Evolutionary conservation across 2,888 invertebrate genomes (phyloP), one percentile per base, ranked within the genome.

Genomic region (Netelia fuscicornis): DNA sequence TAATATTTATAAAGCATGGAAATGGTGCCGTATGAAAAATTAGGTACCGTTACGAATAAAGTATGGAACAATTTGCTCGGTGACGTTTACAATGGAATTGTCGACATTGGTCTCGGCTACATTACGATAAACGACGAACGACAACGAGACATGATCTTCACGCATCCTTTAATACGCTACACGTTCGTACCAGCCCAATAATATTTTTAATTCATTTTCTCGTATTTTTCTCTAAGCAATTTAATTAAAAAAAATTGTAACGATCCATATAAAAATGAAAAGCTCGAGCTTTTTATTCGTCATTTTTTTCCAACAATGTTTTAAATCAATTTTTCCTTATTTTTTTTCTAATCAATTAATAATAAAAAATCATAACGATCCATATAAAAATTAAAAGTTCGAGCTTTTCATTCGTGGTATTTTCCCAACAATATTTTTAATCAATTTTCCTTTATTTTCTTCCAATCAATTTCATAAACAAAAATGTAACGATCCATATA

Each of bases 61-160:
- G 94, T 95, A 1, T 96, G 96, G 96, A 95, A 95, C 0, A 95
- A 96, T 37, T 94, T 96, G 30, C 93, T 96, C 2, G 95, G 95
- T 0, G 96, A 95, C 6, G 94, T 96, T 0, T 94, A 95, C 86
- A 94, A 94, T 2, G 94, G 94, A 30, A 94, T 94, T 1, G 95
- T 96, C 10, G 96, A 96, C 88, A 90, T 96, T 42, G 96, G 95
- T 0, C 90, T 96, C 58, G 96, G 96, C 81, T 95, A 95, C 1
- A 95, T 96, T 17, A 95, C 95, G 0, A 94, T 95, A 0, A 94
- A 95, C 68, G 92, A 94, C 0, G 94, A 95, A 2, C 93, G 95
- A 42, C 94, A 94, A 60, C 93, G 94, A 20, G 95, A 95, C 70
- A 95, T 96, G 95, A 94, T 95, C 80, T 96, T 96, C 86, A 95